Conservation (phyloP, 1,140 invertebrate species). For the Ceratosolen solmsi region DNA sequence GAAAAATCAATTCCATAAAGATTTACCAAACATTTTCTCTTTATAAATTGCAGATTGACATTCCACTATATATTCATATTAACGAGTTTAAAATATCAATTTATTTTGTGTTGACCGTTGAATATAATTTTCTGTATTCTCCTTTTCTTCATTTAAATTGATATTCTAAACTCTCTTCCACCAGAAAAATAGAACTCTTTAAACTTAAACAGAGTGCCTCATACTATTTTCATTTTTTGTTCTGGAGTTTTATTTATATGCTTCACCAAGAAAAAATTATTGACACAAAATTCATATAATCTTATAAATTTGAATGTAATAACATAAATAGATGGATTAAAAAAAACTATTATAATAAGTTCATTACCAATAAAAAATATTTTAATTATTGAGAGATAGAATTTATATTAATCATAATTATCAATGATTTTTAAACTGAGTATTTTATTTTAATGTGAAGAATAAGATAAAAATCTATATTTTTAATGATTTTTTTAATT, state of each 20-base stretch:
- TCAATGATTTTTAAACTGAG: too few relatives aligned
- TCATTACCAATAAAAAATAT: neutral
- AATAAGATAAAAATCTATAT: neutral
- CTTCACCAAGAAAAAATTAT: conserved; percentile 32
- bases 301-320: neutral
- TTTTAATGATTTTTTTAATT: neutral
- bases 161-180: conserved; percentile 24
- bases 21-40: conserved; percentile 8
- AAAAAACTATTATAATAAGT: neutral
- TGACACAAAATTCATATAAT: neutral
- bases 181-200: conserved; percentile 73
- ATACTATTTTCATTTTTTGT: neutral
- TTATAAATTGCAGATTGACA: neutral
- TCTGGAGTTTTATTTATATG: neutral
- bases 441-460: neutral
- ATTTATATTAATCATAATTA: neutral
- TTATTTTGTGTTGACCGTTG: neutral
- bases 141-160: too few relatives aligned
- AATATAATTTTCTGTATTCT: conserved; percentile 36
- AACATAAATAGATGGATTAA: neutral
- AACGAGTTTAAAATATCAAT: conserved; percentile 27
- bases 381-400: neutral
- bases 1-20: neutral
- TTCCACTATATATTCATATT: conserved; percentile 28
- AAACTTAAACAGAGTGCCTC: conserved; percentile 69